phyloP scores from a whole-genome alignment of 2,113 vertebrate species.

The Oncorhynchus gorbuscha region DNA sequence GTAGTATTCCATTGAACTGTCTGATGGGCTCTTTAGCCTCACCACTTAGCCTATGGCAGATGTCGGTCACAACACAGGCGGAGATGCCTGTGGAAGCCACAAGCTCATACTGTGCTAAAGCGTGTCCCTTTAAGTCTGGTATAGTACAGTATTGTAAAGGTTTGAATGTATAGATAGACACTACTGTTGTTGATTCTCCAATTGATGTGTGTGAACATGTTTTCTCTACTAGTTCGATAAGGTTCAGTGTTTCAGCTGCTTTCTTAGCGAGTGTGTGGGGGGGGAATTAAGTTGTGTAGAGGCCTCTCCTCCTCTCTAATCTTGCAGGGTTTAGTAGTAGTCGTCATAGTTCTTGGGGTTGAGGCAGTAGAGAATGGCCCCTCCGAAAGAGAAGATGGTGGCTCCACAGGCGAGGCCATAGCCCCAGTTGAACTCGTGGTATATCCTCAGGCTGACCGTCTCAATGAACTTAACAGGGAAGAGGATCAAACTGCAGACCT shows the following conservation, averaged over 20 bases:
- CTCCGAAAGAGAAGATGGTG: conserved; percentile 98
- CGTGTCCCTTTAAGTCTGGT: conserved; percentile 1
- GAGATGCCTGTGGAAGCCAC: neutral
- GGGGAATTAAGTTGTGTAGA: conserved; percentile 56
- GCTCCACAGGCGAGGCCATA: conserved; percentile 97
- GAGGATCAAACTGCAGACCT: conserved; percentile 94
- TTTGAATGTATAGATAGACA: conserved; percentile 6
- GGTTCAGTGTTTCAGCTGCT: no score
- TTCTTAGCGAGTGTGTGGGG: conserved; percentile 63
- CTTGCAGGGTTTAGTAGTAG: conserved; percentile 83
- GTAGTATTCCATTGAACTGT: conserved; percentile 15
- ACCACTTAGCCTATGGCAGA: neutral
- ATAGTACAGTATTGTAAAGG: neutral
- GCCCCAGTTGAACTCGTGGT: conserved; percentile 99
- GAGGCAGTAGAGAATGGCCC: conserved; percentile 96
- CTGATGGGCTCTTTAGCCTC: conserved; percentile 9
- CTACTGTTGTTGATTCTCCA: conserved; percentile 7
- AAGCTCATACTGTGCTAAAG: conserved; percentile 30
- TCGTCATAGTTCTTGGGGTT: conserved; percentile 99
- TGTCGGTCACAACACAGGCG: no score
- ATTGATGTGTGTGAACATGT: conserved; percentile 15
- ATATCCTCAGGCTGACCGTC: conserved; percentile 94
- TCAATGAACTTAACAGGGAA: conserved; percentile 99
- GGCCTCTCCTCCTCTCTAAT: conserved; percentile 12
- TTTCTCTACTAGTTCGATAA: no score